Conservation (phyloP, 2,888 invertebrate genomes). For the Catocala fraxini region DNA sequence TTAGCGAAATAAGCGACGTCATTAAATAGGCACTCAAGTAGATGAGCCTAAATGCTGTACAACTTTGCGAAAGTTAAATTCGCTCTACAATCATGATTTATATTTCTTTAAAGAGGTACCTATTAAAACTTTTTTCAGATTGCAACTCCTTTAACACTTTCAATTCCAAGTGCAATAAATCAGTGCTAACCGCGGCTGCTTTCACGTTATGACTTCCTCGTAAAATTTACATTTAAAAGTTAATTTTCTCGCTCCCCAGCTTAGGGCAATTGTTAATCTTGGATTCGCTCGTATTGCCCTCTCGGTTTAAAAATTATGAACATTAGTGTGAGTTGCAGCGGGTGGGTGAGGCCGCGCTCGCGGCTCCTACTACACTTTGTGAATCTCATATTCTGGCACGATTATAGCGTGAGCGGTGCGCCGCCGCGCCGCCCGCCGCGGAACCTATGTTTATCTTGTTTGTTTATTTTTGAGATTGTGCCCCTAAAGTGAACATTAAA, state of each 20-base stretch:
- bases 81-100: conserved; percentile 82
- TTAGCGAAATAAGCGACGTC: conserved; percentile 71
- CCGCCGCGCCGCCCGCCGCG: conserved; percentile 10
- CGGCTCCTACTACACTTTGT: conserved; percentile 18
- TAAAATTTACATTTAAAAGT: conserved; percentile 87
- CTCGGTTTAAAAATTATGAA: conserved; percentile 69
- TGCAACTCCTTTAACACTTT: conserved; percentile 87
- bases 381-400: conserved; percentile 18
- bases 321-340: conserved; percentile 60
- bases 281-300: conserved; percentile 70
- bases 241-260: conserved; percentile 82
- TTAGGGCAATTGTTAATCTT: conserved; percentile 84
- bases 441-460: conserved; percentile 46
- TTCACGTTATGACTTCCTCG: conserved; percentile 86
- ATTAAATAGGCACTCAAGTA: conserved; percentile 77
- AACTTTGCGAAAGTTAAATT: conserved; percentile 78
- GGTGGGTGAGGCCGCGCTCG: conserved; percentile 1
- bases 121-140: conserved; percentile 87
- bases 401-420: conserved; percentile 10
- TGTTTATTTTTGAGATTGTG: conserved; percentile 48
- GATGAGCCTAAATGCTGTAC: conserved; percentile 79
- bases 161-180: conserved; percentile 85
- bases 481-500: conserved; percentile 47
- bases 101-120: conserved; percentile 85
- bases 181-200: conserved; percentile 85